Evolutionary conservation across 2,113 vertebrate species (phyloP).

Genomic region (Peromyscus maniculatus): DNA sequence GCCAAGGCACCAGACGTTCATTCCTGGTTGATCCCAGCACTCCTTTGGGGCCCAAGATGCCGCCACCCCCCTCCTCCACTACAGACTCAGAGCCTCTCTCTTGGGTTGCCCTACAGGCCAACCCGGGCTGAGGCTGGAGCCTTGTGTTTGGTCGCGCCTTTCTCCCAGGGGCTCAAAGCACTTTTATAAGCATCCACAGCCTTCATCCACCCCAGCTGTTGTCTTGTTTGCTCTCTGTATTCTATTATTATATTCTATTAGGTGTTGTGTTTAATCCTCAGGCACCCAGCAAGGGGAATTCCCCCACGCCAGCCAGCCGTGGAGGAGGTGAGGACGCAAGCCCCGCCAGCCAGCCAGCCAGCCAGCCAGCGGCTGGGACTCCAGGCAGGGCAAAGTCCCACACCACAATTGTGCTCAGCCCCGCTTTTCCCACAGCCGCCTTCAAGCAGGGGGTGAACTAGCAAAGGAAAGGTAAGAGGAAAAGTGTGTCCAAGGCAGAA

Average conservation of each 20-base stretch:
- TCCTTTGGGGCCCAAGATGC: background rate
- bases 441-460: background rate
- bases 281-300: constrained; percentile 46
- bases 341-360: background rate
- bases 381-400: background rate
- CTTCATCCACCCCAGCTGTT: constrained; percentile 67
- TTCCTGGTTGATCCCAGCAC: background rate
- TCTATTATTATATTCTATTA: constrained; percentile 34
- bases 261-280: constrained; percentile 35
- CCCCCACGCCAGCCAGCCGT: background rate
- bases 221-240: constrained; percentile 66
- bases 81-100: background rate
- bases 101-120: background rate
- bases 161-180: constrained; percentile 86
- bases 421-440: background rate
- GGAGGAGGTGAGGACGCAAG: background rate
- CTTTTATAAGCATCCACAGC: constrained; percentile 81
- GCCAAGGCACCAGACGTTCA: no score
- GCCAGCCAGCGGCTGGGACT: background rate
- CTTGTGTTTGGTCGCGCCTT: constrained; percentile 75
- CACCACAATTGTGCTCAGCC: background rate
- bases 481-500: background rate
- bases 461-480: no score
- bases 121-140: background rate
- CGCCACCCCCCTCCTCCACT: background rate